Evolutionary conservation across 1,140 invertebrate genomes (phyloP).

Genomic region (Drosophila rhopaloa): DNA sequence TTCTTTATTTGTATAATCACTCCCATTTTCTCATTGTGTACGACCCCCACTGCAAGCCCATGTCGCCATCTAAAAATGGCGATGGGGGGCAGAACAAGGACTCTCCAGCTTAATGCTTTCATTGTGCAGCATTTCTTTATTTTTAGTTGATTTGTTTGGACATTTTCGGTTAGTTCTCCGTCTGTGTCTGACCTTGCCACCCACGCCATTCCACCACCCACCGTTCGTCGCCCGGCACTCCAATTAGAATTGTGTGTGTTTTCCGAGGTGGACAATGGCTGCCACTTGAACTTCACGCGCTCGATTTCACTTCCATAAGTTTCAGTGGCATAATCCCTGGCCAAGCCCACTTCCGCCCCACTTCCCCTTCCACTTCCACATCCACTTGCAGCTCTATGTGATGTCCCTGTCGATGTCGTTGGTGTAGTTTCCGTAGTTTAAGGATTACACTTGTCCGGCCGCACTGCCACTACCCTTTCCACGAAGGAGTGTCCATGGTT

Average conservation of each 20-base stretch:
- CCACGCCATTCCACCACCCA: background rate
- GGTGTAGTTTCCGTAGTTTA: conserved; percentile 47
- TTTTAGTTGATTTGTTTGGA: conserved; percentile 75
- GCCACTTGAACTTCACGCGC: conserved; percentile 73
- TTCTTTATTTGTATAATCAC: background rate
- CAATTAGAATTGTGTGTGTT: conserved; percentile 64
- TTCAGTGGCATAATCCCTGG: conserved; percentile 57
- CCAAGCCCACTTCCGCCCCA: conserved; percentile 6
- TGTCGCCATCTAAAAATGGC: conserved; percentile 1
- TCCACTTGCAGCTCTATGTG: conserved; percentile 12
- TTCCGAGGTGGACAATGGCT: conserved; percentile 45
- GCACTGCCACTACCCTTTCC: conserved; percentile 1
- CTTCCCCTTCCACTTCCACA: background rate
- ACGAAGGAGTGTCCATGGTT: background rate
- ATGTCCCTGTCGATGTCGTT: conserved; percentile 39
- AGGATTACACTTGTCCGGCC: conserved; percentile 62
- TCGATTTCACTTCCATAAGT: conserved; percentile 75
- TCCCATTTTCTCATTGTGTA: conserved; percentile 1
- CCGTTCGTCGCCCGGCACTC: conserved; percentile 12
- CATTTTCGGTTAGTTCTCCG: conserved; percentile 59
- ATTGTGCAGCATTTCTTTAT: conserved; percentile 75
- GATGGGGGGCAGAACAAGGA: conserved; percentile 3
- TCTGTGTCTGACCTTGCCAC: conserved; percentile 56
- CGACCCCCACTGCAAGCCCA: background rate
- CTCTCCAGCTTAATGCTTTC: conserved; percentile 64